Evolutionary conservation across 2,888 invertebrate genomes (phyloP), one percentile per base, ranked within the genome.

Genomic region (Apamea crenata): DNA sequence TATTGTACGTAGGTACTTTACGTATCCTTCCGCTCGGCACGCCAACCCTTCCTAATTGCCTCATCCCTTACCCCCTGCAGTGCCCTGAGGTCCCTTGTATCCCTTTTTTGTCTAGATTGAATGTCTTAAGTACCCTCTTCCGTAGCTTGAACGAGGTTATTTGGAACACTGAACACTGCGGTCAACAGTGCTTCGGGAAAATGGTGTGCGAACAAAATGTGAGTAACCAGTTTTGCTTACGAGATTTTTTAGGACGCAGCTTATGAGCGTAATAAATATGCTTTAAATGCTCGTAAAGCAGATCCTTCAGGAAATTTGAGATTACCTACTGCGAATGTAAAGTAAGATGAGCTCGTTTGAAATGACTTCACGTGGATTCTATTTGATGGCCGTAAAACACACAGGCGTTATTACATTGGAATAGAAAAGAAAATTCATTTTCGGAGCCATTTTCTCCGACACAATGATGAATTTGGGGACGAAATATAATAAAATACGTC

Each of bases 71-170:
- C 76, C 81, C 78, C 65, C 63, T 79, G 61, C 74, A 71, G 71
- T 61, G 67, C 74, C 50, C 72, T 72, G 40, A 82, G 65, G 68
- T 72, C 71, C 32, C 59, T 78, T 77, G 74, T 74, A 69, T 77
- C 81, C 86, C 80, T 78, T 87, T 88, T 83, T 89, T 82, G 77
- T 81, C 83, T 89, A 81, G 84, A 85, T 87, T 89, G 61, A 82
- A 88, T 81, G 77, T 77, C 82, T 84, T 80, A 83, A 87, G 81
- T 83, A 68, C 77, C 84, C 81, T 82, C 56, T 65, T 81, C 40
- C 47, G 63, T 56, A 71, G 44, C 29, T 77, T 74, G 61, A 75
- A 78, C 69, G 77, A 85, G 65, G 80, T 77, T 81, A 82, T 85
- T 77, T 81, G 74, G 73, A 71, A 71, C 40, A 69, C 40, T 70